phyloP scores from a whole-genome alignment of 2,888 invertebrate genomes.

The Drosophila picticornis region DNA sequence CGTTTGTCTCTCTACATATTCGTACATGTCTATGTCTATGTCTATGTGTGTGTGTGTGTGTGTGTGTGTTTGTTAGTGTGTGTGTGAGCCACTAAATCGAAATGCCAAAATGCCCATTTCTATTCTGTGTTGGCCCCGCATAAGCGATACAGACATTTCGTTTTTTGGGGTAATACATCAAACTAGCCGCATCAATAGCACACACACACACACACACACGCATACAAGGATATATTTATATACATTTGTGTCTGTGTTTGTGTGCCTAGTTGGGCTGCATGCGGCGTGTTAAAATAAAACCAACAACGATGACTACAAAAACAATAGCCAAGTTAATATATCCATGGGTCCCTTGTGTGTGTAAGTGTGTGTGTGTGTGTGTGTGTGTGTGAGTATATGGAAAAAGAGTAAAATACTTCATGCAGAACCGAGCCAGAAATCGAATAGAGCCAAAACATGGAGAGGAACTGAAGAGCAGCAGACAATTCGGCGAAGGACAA shows the following conservation, averaged over 20 bases:
- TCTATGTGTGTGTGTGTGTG: conserved; percentile 13
- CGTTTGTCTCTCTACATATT: conserved; percentile 72
- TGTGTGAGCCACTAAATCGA: conserved; percentile 78
- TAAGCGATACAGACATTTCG: conserved; percentile 82
- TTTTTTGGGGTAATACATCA: conserved; percentile 83
- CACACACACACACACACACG: conserved; percentile 57
- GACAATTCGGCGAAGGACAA: conserved; percentile 21
- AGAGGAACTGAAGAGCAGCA: conserved; percentile 22
- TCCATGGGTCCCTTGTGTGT: conserved; percentile 45
- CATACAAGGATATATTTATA: conserved; percentile 7
- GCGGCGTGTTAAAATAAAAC: conserved; percentile 78
- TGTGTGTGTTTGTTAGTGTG: conserved; percentile 37
- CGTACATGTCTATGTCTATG: conserved; percentile 13
- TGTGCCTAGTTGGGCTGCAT: conserved; percentile 62
- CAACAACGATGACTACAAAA: conserved; percentile 72
- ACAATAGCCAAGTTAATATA: conserved; percentile 79
- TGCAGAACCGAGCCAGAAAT: conserved; percentile 67
- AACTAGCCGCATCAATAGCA: conserved; percentile 84
- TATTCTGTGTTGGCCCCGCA: conserved; percentile 79
- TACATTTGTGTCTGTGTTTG: conserved; percentile 14
- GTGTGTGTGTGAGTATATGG: conserved; percentile 35
- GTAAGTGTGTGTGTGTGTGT: conserved; percentile 8
- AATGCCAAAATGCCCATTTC: conserved; percentile 82
- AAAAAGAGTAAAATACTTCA: conserved; percentile 80
- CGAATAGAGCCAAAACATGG: conserved; percentile 17